Conservation (phyloP, 1,140 invertebrate species). For the Streblospio benedicti region DNA sequence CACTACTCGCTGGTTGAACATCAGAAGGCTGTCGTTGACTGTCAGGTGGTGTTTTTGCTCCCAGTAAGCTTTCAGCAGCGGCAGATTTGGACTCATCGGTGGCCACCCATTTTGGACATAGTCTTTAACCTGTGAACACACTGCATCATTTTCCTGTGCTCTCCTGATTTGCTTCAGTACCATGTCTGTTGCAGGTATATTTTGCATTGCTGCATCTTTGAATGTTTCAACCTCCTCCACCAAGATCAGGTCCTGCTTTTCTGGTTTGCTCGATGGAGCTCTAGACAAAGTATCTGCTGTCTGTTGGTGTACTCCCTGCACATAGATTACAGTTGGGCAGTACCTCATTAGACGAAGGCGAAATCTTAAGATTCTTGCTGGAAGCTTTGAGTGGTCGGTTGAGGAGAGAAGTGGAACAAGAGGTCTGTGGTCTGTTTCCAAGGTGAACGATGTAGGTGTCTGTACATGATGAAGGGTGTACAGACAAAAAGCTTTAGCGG, state of each 20-base stretch:
- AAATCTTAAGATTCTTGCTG: neutral
- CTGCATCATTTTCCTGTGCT: no score
- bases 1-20: no score
- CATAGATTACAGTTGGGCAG: neutral
- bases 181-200: neutral
- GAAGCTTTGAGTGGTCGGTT: neutral
- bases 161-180: no score
- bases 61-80: no score
- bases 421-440: slow-evolving; percentile 39
- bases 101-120: no score
- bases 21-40: no score
- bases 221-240: neutral
- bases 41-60: no score
- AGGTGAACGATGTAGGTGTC: slow-evolving; percentile 23
- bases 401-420: slow-evolving; percentile 25
- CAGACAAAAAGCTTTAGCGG: no score
- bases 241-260: neutral
- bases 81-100: no score
- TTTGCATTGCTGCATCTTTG: neutral
- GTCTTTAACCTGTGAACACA: no score
- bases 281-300: neutral
- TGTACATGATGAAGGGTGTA: no score
- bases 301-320: neutral
- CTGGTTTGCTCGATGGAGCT: neutral
- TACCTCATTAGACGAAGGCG: neutral